Evolutionary conservation across 2,888 invertebrate species (phyloP), one percentile per base, ranked within the genome.

Genomic region (Alsophila aescularia): DNA sequence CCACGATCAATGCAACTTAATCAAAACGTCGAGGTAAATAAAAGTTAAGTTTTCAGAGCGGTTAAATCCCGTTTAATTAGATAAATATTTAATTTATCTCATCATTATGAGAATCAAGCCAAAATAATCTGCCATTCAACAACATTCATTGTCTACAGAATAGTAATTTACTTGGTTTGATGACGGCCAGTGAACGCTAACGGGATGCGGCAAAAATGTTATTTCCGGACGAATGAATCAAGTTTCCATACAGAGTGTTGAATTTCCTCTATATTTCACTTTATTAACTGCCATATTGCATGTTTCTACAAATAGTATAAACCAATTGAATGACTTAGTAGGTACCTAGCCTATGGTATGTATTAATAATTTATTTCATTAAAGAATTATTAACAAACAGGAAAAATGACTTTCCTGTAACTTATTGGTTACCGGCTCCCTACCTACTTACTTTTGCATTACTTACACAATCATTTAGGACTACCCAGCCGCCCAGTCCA

Each of bases 101-200:
- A 43, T 21, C 3, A 16, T 29, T 21, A 29, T 29, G 21, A 24
- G n/a, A n/a, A n/a, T n/a, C 40, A 9, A n/a, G 35, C 18, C 41
- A 44, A 14, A 54, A n/a, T n/a, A n/a, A n/a, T n/a, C n/a, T 52
- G 15, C 41, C 48, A 50, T 31, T 14, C 14, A 32, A 10, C 16
- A 15, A 41, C 16, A 24, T 58, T 49, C 9, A 43, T n/a, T n/a
- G 43, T 35, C 54, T 42, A 44, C 44, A 39, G 48, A 57, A 58
- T 53, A 60, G 14, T 37, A 35, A 55, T 58, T 48, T 50, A 41
- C 53, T 62, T 58, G 18, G 44, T 49, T 13, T 41, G 16, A 51
- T 41, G 51, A 54, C 61, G 63, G 61, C 47, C 70, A 72, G 66
- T 74, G 73, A 70, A 69, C 74, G 51, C 65, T 66, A 65, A 67